A percentile compares a stretch with the other conserved stretches of the same genome.
Conservation (phyloP, 2,113 vertebrate species). For the Sturnus vulgaris region DNA sequence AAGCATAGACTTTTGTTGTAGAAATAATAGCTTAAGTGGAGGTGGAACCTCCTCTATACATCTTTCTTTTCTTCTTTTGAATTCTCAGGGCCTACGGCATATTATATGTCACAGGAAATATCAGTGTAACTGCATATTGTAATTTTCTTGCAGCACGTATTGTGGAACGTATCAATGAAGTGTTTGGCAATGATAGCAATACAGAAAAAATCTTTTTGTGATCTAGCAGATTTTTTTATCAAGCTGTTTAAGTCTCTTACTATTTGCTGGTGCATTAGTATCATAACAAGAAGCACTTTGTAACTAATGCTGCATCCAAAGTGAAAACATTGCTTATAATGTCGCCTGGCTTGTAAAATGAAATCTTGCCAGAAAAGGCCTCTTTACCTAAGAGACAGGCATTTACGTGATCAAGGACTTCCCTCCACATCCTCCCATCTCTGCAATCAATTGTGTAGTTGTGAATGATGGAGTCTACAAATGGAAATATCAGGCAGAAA, state of each 20-base stretch:
- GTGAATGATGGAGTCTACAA: constrained; percentile 25
- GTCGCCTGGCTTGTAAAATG: background rate
- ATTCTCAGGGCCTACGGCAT: constrained; percentile 16
- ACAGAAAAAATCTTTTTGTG: constrained; percentile 29
- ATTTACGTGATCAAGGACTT: constrained; percentile 39
- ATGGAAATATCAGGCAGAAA: constrained; percentile 56
- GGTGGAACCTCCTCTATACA: constrained; percentile 45
- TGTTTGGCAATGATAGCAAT: constrained; percentile 51
- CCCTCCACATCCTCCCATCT: constrained; percentile 26
- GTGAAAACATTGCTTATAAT: constrained; percentile 1
- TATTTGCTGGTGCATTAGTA: constrained; percentile 31
- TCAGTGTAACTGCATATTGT: constrained; percentile 40
- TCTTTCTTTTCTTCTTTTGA: constrained; percentile 41
- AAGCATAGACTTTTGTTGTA: constrained; percentile 54
- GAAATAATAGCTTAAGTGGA: constrained; percentile 64
- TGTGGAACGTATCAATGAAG: background rate
- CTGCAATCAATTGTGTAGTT: background rate
- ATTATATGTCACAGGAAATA: constrained; percentile 46
- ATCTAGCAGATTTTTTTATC: constrained; percentile 21
- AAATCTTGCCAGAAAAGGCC: constrained; percentile 19
- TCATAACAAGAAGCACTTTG: background rate
- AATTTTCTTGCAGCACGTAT: constrained; percentile 33
- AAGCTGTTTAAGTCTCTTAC: background rate
- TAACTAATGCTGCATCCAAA: background rate
- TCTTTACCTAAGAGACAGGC: constrained; percentile 29